phyloP scores from a whole-genome alignment of 2,888 invertebrate genomes.

The Sphaerophoria taeniata region DNA sequence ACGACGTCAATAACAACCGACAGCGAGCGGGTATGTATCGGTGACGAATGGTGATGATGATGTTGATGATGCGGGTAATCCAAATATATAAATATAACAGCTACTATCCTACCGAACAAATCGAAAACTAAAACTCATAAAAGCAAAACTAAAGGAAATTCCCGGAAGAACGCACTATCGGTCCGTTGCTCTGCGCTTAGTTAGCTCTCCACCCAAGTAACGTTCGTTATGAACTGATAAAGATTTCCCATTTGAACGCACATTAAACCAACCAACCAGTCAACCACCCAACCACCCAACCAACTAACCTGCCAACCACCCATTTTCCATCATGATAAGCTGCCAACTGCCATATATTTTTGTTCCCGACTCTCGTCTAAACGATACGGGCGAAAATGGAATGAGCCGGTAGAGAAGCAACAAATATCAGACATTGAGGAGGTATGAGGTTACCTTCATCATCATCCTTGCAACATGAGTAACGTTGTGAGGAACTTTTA shows the following conservation, averaged over 20 bases:
- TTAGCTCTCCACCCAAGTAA: constrained; percentile 72
- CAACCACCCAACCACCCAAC: constrained; percentile 34
- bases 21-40: neutral
- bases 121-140: constrained; percentile 28
- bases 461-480: constrained; percentile 46
- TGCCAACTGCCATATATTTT: constrained; percentile 49
- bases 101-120: constrained; percentile 31
- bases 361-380: constrained; percentile 32
- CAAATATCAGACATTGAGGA: constrained; percentile 51
- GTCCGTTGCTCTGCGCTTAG: constrained; percentile 64
- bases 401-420: constrained; percentile 64
- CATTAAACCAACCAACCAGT: constrained; percentile 58
- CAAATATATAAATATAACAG: neutral
- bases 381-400: constrained; percentile 41
- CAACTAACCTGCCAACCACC: neutral
- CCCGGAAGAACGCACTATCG: constrained; percentile 63
- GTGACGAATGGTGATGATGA: neutral
- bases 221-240: constrained; percentile 78
- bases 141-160: constrained; percentile 67
- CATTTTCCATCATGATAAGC: constrained; percentile 58
- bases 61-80: neutral
- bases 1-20: neutral
- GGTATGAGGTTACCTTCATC: neutral
- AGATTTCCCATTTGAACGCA: constrained; percentile 75
- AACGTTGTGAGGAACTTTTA: constrained; percentile 28